Evolutionary conservation across 2,113 vertebrate species (phyloP).

Genomic region (Tor tambroides): DNA sequence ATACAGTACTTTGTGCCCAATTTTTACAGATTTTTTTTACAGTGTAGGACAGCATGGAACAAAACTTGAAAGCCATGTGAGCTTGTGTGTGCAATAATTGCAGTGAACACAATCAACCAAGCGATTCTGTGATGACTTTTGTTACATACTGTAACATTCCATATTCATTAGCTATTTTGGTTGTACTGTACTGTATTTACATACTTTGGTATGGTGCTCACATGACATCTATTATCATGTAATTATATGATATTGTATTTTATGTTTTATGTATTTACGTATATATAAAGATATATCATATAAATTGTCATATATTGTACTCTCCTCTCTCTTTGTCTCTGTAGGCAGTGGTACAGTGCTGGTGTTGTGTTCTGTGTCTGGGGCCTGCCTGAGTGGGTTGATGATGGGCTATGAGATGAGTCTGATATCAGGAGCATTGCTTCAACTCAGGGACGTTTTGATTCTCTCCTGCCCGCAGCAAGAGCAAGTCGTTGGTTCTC

Average conservation of each 20-base stretch:
- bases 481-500: conserved; percentile 88
- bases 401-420: conserved; percentile 93
- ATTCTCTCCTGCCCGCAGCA: conserved; percentile 87
- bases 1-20: too few relatives aligned
- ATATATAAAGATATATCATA: too few relatives aligned
- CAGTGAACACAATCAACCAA: background rate
- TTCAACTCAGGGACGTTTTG: conserved; percentile 84
- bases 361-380: conserved; percentile 77
- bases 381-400: conserved; percentile 89
- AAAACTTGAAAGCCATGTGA: background rate
- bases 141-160: background rate
- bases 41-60: too few relatives aligned
- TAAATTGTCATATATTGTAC: background rate
- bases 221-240: background rate
- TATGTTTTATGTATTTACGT: too few relatives aligned
- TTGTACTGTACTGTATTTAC: background rate
- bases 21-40: too few relatives aligned
- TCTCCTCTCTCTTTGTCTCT: conserved; percentile 56
- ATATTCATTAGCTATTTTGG: background rate
- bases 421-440: conserved; percentile 91
- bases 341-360: conserved; percentile 84
- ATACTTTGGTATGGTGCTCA: background rate
- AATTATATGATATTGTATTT: too few relatives aligned
- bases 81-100: background rate
- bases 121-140: background rate